phyloP scores from a whole-genome alignment of 2,797 vertebrate genomes.

The Sebastes kiyomatsui region DNA sequence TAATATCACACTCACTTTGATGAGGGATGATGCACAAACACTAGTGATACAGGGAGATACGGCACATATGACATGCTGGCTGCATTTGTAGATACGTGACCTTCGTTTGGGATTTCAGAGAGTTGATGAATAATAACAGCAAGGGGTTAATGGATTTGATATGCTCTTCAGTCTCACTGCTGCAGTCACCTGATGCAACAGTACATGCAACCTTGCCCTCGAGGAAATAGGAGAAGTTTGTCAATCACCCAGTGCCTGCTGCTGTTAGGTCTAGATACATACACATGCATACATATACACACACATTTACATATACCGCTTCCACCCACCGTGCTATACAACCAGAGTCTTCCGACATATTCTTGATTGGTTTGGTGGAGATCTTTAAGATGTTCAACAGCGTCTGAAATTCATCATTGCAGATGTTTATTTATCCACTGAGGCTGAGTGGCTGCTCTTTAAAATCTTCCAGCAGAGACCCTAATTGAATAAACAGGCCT shows the following conservation, averaged over 20 bases:
- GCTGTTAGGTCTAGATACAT: constrained; percentile 47
- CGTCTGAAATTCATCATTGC: not conserved
- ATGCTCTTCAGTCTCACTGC: constrained; percentile 66
- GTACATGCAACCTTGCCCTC: constrained; percentile 69
- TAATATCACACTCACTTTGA: constrained; percentile 74
- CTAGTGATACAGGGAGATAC: constrained; percentile 68
- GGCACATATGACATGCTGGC: constrained; percentile 55
- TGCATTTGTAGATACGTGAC: constrained; percentile 75
- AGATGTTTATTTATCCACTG: not conserved
- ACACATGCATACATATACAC: constrained; percentile 4
- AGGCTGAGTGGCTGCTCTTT: not conserved
- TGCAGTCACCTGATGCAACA: constrained; percentile 72
- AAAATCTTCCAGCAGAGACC: not conserved
- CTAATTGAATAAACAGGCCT: constrained; percentile 6
- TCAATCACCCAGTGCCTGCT: constrained; percentile 63
- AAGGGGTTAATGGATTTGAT: constrained; percentile 75
- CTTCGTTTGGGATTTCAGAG: constrained; percentile 70
- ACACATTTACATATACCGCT: constrained; percentile 11
- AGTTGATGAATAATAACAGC: constrained; percentile 70
- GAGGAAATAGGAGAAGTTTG: constrained; percentile 72
- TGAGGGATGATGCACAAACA: constrained; percentile 68
- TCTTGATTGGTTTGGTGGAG: constrained; percentile 10
- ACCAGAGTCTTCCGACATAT: not conserved
- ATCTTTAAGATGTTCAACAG: not conserved
- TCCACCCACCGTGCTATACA: not conserved